Conservation (phyloP, 1,140 invertebrate species). For the Olivierus martensii region DNA sequence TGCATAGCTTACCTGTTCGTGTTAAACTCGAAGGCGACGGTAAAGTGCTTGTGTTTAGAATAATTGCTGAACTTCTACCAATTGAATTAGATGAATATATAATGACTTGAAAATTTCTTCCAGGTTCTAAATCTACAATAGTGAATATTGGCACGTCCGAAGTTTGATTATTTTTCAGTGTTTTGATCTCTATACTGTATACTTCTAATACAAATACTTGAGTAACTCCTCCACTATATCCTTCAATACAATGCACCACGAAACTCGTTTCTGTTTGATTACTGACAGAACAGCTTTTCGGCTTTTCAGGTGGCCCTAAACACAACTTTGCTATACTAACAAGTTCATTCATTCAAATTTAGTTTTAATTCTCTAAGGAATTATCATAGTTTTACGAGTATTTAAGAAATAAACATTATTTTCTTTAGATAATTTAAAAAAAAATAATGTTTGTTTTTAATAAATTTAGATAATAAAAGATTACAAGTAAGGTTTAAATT, state of each 20-base stretch:
- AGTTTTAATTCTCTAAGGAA: no score
- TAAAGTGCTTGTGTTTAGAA: conserved; percentile 71
- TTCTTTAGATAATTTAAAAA: no score
- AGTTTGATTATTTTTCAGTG: conserved; percentile 38
- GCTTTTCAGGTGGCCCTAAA: conserved; percentile 57
- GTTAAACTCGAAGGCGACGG: conserved; percentile 27
- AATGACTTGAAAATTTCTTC: conserved; percentile 57
- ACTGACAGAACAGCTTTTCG: conserved; percentile 71
- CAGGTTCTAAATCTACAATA: conserved; percentile 52
- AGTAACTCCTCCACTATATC: conserved; percentile 67
- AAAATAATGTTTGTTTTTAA: no score
- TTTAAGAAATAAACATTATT: no score
- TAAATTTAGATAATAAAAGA: no score
- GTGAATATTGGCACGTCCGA: conserved; percentile 34
- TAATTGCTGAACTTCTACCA: conserved; percentile 60
- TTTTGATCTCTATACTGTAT: conserved; percentile 34
- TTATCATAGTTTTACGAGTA: no score
- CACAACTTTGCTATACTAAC: no score
- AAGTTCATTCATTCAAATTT: no score
- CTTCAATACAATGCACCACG: conserved; percentile 59
- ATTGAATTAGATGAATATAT: conserved; percentile 76
- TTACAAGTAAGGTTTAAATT: no score
- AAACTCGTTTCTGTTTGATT: conserved; percentile 71
- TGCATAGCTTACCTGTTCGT: not conserved
- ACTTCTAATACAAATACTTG: conserved; percentile 70